Evolutionary conservation across 1,140 invertebrate genomes (phyloP).

Genomic region (Metopolophium dirhodum): DNA sequence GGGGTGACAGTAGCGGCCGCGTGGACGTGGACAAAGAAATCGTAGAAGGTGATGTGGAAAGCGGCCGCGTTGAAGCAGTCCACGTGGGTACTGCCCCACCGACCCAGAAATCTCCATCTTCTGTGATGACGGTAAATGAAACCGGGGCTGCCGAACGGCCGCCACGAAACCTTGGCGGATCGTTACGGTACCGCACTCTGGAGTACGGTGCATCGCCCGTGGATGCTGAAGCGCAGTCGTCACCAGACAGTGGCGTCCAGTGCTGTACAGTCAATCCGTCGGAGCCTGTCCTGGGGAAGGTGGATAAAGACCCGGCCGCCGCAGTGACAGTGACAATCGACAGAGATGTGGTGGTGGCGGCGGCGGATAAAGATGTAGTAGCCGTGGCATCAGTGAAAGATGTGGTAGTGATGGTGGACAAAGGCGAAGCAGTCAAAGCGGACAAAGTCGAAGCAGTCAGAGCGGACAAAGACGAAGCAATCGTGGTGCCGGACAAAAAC

Average conservation of each 20-base stretch:
- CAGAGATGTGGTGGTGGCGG: not conserved
- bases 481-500: not conserved
- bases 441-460: not conserved
- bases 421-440: not conserved
- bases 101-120: not conserved
- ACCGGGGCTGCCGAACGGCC: not conserved
- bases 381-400: not conserved
- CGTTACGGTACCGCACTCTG: slow-evolving; percentile 3
- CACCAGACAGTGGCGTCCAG: not conserved
- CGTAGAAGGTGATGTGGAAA: not conserved
- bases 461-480: not conserved
- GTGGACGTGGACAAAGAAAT: not conserved
- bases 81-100: not conserved
- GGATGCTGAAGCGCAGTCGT: not conserved
- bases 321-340: not conserved
- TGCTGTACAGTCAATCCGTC: not conserved
- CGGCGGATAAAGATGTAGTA: not conserved
- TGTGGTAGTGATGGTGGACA: not conserved
- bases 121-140: not conserved
- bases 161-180: not conserved
- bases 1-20: not conserved
- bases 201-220: slow-evolving; percentile 10
- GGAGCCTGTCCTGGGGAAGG: not conserved
- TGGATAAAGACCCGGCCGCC: not conserved
- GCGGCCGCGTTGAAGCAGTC: not conserved